Evolutionary conservation across 1,140 invertebrate genomes (phyloP), one percentile per base, ranked within the genome.

Genomic region (Hycleus phaleratus): DNA sequence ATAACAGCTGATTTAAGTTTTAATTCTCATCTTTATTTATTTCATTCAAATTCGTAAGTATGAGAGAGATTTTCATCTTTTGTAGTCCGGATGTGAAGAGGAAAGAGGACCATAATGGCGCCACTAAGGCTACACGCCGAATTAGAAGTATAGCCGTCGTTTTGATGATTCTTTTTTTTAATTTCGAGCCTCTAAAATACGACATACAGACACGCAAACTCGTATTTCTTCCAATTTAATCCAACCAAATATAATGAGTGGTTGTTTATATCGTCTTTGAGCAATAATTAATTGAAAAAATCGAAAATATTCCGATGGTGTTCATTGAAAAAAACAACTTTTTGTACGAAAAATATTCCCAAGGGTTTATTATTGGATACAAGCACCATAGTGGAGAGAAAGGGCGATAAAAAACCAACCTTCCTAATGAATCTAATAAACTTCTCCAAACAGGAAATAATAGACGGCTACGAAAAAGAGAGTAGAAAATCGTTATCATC

Each of bases 81-180:
- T 4, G n/a, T 26, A 46, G 46, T 66, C 54, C 60, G 64, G 64
- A 66, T 66, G 60, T 62, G 38, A 42, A 32, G 32, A 32, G 45
- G 46, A 44, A 65, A 65, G 66, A 61, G 60, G 61, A 46, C 44
- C 43, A n/a, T 40, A 45, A 11, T 60, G 66, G 66, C 66, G 66
- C 66, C 66, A 60, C 40, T 44, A 48, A 40, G 66, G 64, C 66
- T 68, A 49, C 62, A 68, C 56, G 66, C 66, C 57, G 66, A 68
- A 68, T 68, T 68, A 68, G 66, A 68, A 62, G 62, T 64, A 62
- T 62, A 46, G 60, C 54, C 58, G 53, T 55, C 32, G 32, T 32
- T 7, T 32, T 32, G 4, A 1, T 32, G 4, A 7, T 32, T 63
- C 51, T 56, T 61, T 63, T 65, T 61, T 61, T 59, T 32, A 25